Base-by-base conservation (phyloP, 2,888 invertebrate genomes). In the Scaptomyza tumidula region DNA sequence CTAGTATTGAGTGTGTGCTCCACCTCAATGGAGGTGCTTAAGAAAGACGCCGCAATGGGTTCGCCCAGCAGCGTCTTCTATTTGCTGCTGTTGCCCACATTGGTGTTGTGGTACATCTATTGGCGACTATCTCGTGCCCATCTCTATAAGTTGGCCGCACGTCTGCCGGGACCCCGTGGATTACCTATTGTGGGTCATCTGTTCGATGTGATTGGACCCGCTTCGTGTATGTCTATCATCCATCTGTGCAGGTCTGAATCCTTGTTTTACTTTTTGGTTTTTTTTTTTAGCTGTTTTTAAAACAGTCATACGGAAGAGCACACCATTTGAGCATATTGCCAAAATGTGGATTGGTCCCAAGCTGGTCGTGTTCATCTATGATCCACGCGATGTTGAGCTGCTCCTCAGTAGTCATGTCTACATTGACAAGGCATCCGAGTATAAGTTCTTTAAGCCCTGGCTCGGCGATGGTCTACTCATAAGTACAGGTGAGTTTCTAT, bases 401-500 rank as follows among this genome's bases (percentile, higher is more conserved):
- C 94, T 96, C 78, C 93, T 97, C 19, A 95, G 96, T 90, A 96
- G 96, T 80, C 95, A 96, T 86, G 95, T 95, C 2, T 95, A 96
- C 91, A 96, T 97, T 76, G 96, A 96, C 92, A 97, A 97, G 91
- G 95, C 96, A 27, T 92, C 94, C 11, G 96, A 96, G 88, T 96
- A 96, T 92, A 93, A 94, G 82, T 96, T 96, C 93, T 96, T 97
- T 92, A 94, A 96, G 88, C 96, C 96, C 41, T 97, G 96, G 96
- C 94, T 97, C 64, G 96, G 96, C 89, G 94, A 96, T 83, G 96
- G 96, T 86, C 94, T 96, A 9, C 94, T 96, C 31, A 96, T 96
- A 87, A 96, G 96, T 82, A 95, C 95, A 75, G 96, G 96, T 95
- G 56, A 73, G 68, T 64, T 3, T 44, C 24, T 2, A 1, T 13